Conservation (phyloP, 2,888 invertebrate genomes). For the Polymixis flavicincta region DNA sequence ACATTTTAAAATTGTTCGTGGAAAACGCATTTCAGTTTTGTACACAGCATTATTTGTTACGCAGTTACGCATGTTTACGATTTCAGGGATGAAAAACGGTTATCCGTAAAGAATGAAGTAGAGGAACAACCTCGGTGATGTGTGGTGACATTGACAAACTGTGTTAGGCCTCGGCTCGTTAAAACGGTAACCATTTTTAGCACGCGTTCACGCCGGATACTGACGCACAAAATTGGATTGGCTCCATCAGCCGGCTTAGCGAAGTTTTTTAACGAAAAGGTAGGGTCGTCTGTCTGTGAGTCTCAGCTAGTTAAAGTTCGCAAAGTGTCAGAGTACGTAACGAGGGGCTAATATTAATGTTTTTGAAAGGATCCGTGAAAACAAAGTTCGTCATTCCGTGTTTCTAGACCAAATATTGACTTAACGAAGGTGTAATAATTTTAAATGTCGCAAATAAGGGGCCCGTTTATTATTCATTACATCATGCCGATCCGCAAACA, state of each 20-base stretch:
- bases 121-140: slow-evolving; percentile 44
- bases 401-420: slow-evolving; percentile 13
- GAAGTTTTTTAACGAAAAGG: slow-evolving; percentile 38
- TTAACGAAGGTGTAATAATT: not conserved
- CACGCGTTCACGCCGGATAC: slow-evolving; percentile 23
- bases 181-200: slow-evolving; percentile 47
- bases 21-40: slow-evolving; percentile 11
- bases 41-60: slow-evolving; percentile 30
- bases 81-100: slow-evolving; percentile 39
- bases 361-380: slow-evolving; percentile 27
- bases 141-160: slow-evolving; percentile 60
- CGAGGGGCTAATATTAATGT: slow-evolving; percentile 8
- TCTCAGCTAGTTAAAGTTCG: slow-evolving; percentile 17
- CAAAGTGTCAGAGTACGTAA: slow-evolving; percentile 14
- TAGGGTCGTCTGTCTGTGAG: slow-evolving; percentile 1
- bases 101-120: slow-evolving; percentile 38
- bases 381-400: slow-evolving; percentile 13
- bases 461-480: slow-evolving; percentile 22
- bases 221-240: slow-evolving; percentile 43
- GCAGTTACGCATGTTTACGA: slow-evolving; percentile 45
- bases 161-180: slow-evolving; percentile 39
- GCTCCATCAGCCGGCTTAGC: slow-evolving; percentile 34
- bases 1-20: slow-evolving; percentile 27
- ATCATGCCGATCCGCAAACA: slow-evolving; percentile 27
- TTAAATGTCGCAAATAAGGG: slow-evolving; percentile 7